Percentiles rank a stretch among this genome's conserved stretches.
Evolutionary conservation across 2,797 vertebrate species (phyloP).

Genomic region (Orientallactaga sibirica): DNA sequence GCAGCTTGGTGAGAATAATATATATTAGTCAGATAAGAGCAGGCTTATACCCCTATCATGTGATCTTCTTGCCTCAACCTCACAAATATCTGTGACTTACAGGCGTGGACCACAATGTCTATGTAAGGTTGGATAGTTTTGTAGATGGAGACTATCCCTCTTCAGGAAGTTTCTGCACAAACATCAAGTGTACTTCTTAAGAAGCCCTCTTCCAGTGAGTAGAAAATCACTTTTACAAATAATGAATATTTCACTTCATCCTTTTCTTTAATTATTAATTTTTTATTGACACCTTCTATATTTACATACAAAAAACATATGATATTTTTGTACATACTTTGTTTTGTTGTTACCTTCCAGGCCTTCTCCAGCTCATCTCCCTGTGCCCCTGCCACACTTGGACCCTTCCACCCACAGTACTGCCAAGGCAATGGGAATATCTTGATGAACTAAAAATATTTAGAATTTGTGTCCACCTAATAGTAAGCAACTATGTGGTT

Average conservation of each 20-base stretch:
- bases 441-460: conserved; percentile 13
- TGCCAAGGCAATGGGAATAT: background rate
- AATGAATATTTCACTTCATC: background rate
- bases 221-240: background rate
- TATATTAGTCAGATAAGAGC: no score
- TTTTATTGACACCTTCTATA: no score
- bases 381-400: no score
- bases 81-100: background rate
- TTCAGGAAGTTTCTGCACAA: background rate
- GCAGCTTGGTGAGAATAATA: no score
- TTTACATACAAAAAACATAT: no score
- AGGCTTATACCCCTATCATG: no score
- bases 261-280: background rate
- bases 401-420: background rate
- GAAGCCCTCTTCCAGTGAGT: background rate
- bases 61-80: background rate
- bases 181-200: background rate
- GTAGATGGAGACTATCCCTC: background rate
- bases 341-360: no score
- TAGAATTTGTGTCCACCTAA: background rate
- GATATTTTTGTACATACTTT: no score
- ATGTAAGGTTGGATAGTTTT: background rate
- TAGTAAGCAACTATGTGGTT: background rate
- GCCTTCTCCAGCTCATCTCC: no score
- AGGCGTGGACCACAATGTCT: background rate